Conservation (phyloP, 2,888 invertebrate genomes). For the Nephrotoma guestfalica region DNA sequence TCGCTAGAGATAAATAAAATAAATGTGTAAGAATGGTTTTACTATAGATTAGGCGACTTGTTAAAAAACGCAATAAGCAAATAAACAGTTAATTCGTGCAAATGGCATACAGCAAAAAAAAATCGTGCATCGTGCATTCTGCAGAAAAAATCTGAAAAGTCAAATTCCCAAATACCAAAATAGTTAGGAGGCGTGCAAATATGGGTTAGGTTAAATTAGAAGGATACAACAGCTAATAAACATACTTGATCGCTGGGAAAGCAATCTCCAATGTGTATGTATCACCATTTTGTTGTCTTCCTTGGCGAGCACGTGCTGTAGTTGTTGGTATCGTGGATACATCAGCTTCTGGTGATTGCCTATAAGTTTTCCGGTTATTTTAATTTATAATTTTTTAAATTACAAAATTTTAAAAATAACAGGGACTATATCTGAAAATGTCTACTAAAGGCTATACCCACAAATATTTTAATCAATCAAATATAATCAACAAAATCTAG, state of each 20-base stretch:
- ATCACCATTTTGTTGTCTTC: conserved; percentile 68
- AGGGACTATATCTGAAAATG: background rate
- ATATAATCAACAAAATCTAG: background rate
- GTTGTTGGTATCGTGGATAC: background rate
- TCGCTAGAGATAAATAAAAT: conserved; percentile 42
- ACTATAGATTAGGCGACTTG: background rate
- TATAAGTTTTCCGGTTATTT: background rate
- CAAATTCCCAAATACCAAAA: background rate
- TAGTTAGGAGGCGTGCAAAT: conserved; percentile 11
- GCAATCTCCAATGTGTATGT: conserved; percentile 84
- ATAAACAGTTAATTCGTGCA: background rate
- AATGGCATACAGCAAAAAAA: background rate
- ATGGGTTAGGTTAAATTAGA: conserved; percentile 12
- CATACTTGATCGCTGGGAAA: conserved; percentile 86
- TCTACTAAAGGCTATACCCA: background rate
- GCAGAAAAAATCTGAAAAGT: background rate
- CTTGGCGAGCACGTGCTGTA: conserved; percentile 42
- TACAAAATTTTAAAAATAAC: background rate
- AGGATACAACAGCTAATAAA: conserved; percentile 17
- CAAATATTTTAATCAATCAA: background rate
- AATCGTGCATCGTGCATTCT: background rate
- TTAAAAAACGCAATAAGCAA: background rate
- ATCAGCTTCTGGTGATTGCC: background rate
- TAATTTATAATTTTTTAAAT: background rate
- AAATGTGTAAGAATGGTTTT: background rate